Base-by-base conservation (phyloP, 2,797 vertebrate species). In the Rhincodon typus region DNA sequence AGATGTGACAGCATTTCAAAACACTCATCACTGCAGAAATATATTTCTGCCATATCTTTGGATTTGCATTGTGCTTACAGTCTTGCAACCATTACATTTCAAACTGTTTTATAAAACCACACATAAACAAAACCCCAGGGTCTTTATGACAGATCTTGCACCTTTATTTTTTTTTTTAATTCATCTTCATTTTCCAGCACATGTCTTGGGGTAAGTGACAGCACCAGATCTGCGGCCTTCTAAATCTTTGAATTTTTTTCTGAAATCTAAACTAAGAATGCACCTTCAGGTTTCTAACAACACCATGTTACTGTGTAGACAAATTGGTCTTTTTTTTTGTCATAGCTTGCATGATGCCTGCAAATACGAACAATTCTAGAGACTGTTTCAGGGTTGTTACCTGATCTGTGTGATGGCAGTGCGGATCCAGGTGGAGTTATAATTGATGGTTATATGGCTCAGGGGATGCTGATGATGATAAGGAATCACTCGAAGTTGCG, bases 1-100 rank as follows among this genome's bases (percentile, higher is more conserved):
- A 25, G 19, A 27, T 38, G 62, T 67, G 62, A 93, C 90, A 93
- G 62, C 90, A 38, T 67, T 93, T 93, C 90, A 93, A 67, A 93
- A 93, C 90, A 93, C 34, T 67, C 67, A 38, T 67, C 62, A 67
- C 34, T 62, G 6, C 23, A n/a, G 53, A 38, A 38, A 91, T 91
- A 91, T 21, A 21, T 7, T 67, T 93, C 34, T 57, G 53, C 0
- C 0, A 57, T 23, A 23, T 93, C 90, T 38, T 69, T 42, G 90
- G n/a, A 93, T 93, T 69, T 42, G 66, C 15, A 67, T 6, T 69
- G 38, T 38, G 67, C 34, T 93, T 93, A 25, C n/a, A 93, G n/a
- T 67, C 90, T 42, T 67, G 62, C 38, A 69, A 93, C n/a, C 21
- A 42, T 42, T n/a, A 67, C 67, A n/a, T 69, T 42, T 93, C 19